Evolutionary conservation across 23 tunicate species (phyloP), one percentile per base, ranked within the genome.

Genomic region (Ascidia mentula): DNA sequence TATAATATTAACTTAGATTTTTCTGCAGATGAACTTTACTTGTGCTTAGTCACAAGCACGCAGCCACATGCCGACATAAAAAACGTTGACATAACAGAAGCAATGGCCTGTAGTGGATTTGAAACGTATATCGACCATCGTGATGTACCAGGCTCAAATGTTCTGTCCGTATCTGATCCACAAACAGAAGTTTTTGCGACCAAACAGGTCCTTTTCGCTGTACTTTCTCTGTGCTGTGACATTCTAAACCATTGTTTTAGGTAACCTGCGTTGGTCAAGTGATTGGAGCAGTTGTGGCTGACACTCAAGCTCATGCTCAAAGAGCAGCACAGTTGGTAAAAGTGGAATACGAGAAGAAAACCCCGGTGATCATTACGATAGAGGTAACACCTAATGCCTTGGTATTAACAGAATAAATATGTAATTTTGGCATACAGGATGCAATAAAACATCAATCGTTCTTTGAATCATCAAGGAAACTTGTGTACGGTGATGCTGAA

Each of bases 211-310:
- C n/a, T n/a, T n/a, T n/a, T n/a, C n/a, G n/a, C n/a, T n/a, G n/a
- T n/a, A n/a, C n/a, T n/a, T n/a, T n/a, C n/a, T n/a, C n/a, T n/a
- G n/a, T n/a, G n/a, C n/a, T n/a, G n/a, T n/a, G n/a, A n/a, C n/a
- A n/a, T 9, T 9, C 12, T 42, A 42, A 12, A 9, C 15, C 15
- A 15, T 12, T 42, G 53, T 42, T 53, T 5, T 60, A 85, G 89
- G 89, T 84, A 13, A 85, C 89, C 9, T 60, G 89, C 30, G 36
- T 84, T 60, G 92, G 92, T 6, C 92, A 88, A 74, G 75, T 90
- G 46, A 90, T 95, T 38, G 99, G 96, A 22, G 92, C 86, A 9
- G 85, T 95, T 74, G 77, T 95, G 31, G 99, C 99, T 6, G 92
- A 89, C 87, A 78, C 82, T 77, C 82, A 95, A 33, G 82, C 46